Conservation (phyloP, 2,797 vertebrate genomes). For the Eidolon dupreanum region DNA sequence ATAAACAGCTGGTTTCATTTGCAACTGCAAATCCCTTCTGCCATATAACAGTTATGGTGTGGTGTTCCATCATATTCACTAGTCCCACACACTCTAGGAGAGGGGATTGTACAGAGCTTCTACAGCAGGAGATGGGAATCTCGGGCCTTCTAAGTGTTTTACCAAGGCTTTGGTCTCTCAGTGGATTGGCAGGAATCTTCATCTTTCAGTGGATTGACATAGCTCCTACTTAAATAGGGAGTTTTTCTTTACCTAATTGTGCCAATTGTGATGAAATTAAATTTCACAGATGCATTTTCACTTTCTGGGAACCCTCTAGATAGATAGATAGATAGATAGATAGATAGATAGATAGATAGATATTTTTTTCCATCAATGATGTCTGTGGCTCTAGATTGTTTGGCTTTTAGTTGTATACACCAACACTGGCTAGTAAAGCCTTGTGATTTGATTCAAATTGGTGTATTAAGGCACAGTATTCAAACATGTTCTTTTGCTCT, state of each 20-base stretch:
- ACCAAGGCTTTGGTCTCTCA: background rate
- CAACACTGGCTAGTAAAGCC: background rate
- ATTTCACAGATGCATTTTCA: background rate
- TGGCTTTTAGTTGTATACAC: background rate
- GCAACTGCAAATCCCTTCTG: background rate
- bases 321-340: no score
- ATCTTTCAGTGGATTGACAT: background rate
- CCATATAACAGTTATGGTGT: background rate
- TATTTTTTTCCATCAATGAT: background rate
- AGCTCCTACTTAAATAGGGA: background rate
- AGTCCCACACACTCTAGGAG: background rate
- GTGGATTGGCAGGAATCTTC: background rate
- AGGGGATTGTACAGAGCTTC: background rate
- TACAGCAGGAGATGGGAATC: no score
- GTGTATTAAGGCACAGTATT: background rate
- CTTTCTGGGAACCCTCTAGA: background rate
- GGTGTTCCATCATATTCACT: background rate
- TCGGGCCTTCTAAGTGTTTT: background rate
- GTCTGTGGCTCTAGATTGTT: background rate
- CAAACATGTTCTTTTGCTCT: background rate
- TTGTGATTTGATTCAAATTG: background rate
- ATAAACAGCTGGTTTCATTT: background rate
- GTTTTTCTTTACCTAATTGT: background rate
- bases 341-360: no score
- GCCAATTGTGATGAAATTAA: background rate